phyloP scores from a whole-genome alignment of 1,140 invertebrate species.

The Bombus cullumanus region DNA sequence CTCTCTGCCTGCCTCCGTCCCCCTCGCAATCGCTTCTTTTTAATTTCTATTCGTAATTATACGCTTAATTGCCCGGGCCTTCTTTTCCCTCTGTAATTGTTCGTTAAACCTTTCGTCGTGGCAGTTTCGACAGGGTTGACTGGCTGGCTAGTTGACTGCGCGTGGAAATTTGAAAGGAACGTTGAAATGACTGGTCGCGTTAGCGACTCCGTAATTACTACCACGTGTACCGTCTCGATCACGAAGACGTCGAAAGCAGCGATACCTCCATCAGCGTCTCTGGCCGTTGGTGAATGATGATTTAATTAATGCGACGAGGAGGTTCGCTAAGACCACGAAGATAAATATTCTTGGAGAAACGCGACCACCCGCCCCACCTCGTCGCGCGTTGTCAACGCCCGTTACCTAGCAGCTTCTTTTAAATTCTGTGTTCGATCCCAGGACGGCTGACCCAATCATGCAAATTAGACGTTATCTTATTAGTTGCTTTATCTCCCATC shows the following conservation, averaged over 20 bases:
- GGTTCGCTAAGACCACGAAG: not conserved
- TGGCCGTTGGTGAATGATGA: not conserved
- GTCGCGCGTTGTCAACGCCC: constrained; percentile 24
- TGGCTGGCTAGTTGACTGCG: not conserved
- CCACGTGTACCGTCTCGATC: not conserved
- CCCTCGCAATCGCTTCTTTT: constrained; percentile 9
- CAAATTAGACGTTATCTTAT: constrained; percentile 57
- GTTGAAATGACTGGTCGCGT: not conserved
- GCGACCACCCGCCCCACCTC: not conserved
- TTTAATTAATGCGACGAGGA: constrained; percentile 15
- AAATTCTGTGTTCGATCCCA: constrained; percentile 48
- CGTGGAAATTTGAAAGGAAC: constrained; percentile 35
- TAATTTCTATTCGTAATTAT: constrained; percentile 36
- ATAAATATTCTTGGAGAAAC: constrained; percentile 13
- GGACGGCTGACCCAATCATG: constrained; percentile 49
- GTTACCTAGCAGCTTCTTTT: constrained; percentile 25
- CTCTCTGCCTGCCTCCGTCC: not conserved
- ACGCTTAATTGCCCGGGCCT: constrained; percentile 27
- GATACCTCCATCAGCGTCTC: not conserved
- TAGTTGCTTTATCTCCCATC: constrained; percentile 53
- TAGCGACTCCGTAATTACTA: not conserved
- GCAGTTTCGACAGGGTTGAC: constrained; percentile 11
- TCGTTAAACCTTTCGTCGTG: constrained; percentile 42
- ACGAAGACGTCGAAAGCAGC: not conserved
- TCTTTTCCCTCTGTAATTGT: constrained; percentile 18